These are phyloP conservation scores for Bovichtus variegatus DNA, from an alignment of 2,797 vertebrate genomes.

Conservation along the genomic window DNA sequence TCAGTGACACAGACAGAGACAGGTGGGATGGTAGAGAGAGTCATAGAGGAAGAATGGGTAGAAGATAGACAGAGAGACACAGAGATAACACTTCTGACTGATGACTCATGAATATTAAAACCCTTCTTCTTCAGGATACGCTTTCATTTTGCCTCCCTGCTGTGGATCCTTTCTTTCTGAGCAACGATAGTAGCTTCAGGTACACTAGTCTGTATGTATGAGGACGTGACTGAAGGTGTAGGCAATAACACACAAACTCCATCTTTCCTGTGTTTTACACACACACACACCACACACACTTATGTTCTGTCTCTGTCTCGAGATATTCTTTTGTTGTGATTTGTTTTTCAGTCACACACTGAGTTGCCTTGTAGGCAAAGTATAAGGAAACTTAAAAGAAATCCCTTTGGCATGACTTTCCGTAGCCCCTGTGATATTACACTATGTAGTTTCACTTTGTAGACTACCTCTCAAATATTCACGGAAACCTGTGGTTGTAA, in stretches of 20 bases:
- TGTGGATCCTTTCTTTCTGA: conserved; percentile 51
- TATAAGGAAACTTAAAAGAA: conserved; percentile 51
- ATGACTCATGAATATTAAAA: conserved; percentile 78
- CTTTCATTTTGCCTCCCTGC: conserved; percentile 66
- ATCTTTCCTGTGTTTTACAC: background rate
- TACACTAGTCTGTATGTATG: conserved; percentile 33
- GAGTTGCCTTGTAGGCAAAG: conserved; percentile 40
- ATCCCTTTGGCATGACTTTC: conserved; percentile 51
- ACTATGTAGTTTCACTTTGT: conserved; percentile 52
- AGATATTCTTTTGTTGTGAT: conserved; percentile 49
- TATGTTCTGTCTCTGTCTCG: conserved; percentile 39
- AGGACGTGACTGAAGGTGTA: conserved; percentile 17
- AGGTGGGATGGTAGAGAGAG: conserved; percentile 25
- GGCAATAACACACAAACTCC: conserved; percentile 13
- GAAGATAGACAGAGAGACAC: conserved; percentile 34
- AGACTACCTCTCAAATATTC: conserved; percentile 24
- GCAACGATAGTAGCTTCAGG: conserved; percentile 48
- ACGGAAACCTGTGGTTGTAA: conserved; percentile 39
- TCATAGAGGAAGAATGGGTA: conserved; percentile 13
- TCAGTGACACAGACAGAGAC: conserved; percentile 41
- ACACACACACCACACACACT: conserved; percentile 15
- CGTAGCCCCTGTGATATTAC: conserved; percentile 51
- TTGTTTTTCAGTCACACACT: conserved; percentile 53
- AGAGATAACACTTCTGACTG: conserved; percentile 66
- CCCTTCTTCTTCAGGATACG: conserved; percentile 69